Base-by-base conservation (phyloP, 1,140 invertebrate species). In the Cotesia glomerata region DNA sequence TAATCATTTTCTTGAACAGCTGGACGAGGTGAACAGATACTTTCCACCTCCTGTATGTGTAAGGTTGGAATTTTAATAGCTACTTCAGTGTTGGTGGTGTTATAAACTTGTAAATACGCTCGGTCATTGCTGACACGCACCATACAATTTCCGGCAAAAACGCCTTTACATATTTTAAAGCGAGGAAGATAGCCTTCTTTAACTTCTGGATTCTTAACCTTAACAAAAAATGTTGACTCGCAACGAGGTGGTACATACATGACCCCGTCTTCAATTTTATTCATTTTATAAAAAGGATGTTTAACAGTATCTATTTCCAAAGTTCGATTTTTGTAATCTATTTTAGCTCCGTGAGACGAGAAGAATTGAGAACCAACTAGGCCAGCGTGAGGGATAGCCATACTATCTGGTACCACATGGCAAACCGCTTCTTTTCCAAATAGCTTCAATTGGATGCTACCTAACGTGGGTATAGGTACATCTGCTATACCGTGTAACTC, bases 61-160 rank as follows among this genome's bases (percentile, higher is more conserved):
- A 68, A 68, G 1, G 66, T 68, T 52, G 66, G 66, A 35, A 68
- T 68, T 68, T 13, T 52, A 9, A 68, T n/a, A 4, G 26, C 66
- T 11, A 70, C 16, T 26, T 70, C 54, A 7, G 59, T 34, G 0
- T 70, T n/a, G 1, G 35, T 58, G 5, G 56, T 70, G 13, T 70
- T 70, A 45, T 70, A 58, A 14, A 59, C 49, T 61, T 58, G 54
- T 9, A 70, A n/a, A 14, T 70, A 59, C 5, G 68, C 68, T 26
- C 45, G 35, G 5, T 35, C 54, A 45, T 59, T n/a, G 11, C 58
- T 39, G 45, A 18, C 35, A 5, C 26, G 11, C 11, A 69, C 66
- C 16, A 69, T n/a, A 58, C 49, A 32, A 7, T 69, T 7, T 16
- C 66, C 66, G 4, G 26, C 54, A 13, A 35, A 70, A 5, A 61